Base-by-base conservation (phyloP, 1,140 invertebrate species). In the Zaprionus gabonicus region DNA sequence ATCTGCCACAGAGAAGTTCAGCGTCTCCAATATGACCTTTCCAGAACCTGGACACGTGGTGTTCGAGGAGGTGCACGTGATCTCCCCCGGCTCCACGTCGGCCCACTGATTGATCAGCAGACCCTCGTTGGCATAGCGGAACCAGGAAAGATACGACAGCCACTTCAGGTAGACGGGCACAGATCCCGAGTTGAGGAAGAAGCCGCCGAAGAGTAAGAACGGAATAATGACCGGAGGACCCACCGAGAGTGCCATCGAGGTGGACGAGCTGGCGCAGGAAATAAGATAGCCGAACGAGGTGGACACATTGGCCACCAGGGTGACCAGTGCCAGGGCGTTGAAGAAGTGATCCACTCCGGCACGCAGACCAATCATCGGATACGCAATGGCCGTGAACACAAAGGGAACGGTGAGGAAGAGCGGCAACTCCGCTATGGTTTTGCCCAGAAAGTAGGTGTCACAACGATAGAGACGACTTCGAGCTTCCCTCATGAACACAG, bases 131-230 rank as follows among this genome's bases (percentile, higher is more conserved):
- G 96, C 97, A 92, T 98, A 99, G 56, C 96, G 95, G 93, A 99
- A 99, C 98, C 98, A 99, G 0, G 98, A 99, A 17, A 99, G 92
- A 93, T 98, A 97, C 15, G 97, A 97, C 64, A 99, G 93, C 97
- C 98, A 99, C 60, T 96, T 94, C 63, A 99, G 96, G 87, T 98
- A 99, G 0, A 94, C 92, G 1, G 98, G 98, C 23, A 99, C 95
- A 0, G 97, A 98, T 96, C 95, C 96, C 23, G 96, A 96, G 92
- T 99, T 99, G 17, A 99, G 93, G 93, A 99, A 99, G 93, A 99
- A 99, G 51, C 98, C 98, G 59, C 98, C 98, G 92, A 99, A 99
- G 13, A 99, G 93, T 92, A 99, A 94, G 91, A 99, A 96, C 0
- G 98, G 98, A 71, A 99, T 97, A 57, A 99, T 96, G 23, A 99